Base-by-base conservation (phyloP, 2,797 vertebrate species). In the Fratercula arctica region DNA sequence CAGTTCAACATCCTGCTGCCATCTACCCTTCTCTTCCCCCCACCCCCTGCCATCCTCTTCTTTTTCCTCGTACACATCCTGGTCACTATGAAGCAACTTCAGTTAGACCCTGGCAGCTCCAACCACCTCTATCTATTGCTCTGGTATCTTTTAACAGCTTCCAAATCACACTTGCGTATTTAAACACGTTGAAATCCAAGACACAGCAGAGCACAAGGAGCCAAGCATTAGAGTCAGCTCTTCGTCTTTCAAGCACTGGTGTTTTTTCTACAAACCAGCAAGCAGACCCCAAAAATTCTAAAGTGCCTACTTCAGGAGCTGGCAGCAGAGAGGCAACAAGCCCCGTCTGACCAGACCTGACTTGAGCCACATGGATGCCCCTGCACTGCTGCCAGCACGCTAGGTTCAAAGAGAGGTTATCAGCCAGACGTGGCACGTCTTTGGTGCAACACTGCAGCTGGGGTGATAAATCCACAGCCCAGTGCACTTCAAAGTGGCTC, bases 31-130 rank as follows among this genome's bases (percentile, higher is more conserved):
- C 64, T 56, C 26, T 43, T 31, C 8, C 2, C 28, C 9, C 8
- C 5, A 1, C 1, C 9, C 51, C 19, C 2, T 1, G 8, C 37
- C 2, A 1, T 10, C 19, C 37, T 41, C 39, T 24, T n/a, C 9
- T 66, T 74, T 37, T 63, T 41, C n/a, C n/a, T 73, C 23, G 9
- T 21, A 45, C 31, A 63, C 41, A 33, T 67, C 37, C 46, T 37
- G 11, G 33, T 41, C 59, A 35, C 19, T 25, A 10, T 2, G 8
- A 57, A 37, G 24, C 9, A 26, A 29, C 51, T 48, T 64, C 57
- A 60, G 14, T 14, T 0, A 59, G 45, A 26, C 16, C 20, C 31
- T 43, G 31, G 23, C 28, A 69, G 46, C 53, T 59, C 35, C 23
- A 48, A 54, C 28, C 19, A 33, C 35, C 39, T 70, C 39, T 46